Conservation (phyloP, 2,888 invertebrate species). For the Hyppa rectilinea region DNA sequence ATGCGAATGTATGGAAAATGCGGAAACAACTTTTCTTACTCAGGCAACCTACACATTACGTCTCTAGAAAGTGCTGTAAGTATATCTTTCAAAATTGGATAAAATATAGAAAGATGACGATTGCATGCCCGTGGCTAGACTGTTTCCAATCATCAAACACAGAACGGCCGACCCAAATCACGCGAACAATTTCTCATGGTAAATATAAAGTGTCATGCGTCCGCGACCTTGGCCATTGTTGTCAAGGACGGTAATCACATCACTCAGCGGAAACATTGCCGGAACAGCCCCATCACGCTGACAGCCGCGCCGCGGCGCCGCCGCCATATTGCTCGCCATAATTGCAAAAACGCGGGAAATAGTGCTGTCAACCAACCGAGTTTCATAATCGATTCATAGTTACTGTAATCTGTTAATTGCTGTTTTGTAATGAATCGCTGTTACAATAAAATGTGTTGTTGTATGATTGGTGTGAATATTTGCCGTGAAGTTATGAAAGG, state of each 20-base stretch:
- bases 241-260: conserved; percentile 75
- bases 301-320: conserved; percentile 58
- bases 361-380: conserved; percentile 62
- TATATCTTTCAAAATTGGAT: neutral
- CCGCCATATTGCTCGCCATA: conserved; percentile 67
- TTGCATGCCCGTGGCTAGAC: neutral
- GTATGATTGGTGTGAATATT: conserved; percentile 61
- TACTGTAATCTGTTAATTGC: conserved; percentile 62
- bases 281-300: conserved; percentile 79
- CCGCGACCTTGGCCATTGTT: conserved; percentile 76
- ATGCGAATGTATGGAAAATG: conserved; percentile 22
- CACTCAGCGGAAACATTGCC: conserved; percentile 68
- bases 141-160: conserved; percentile 26
- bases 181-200: conserved; percentile 64
- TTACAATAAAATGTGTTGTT: conserved; percentile 59
- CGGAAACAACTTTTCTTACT: neutral
- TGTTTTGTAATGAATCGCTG: conserved; percentile 59
- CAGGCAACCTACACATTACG: neutral
- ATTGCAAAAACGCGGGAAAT: conserved; percentile 70
- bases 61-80: neutral
- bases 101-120: neutral
- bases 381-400: conserved; percentile 61
- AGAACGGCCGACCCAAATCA: conserved; percentile 42
- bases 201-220: conserved; percentile 63
- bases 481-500: conserved; percentile 61